Evolutionary conservation across 1,140 invertebrate species (phyloP).

Genomic region (Tetragonula clypearis): DNA sequence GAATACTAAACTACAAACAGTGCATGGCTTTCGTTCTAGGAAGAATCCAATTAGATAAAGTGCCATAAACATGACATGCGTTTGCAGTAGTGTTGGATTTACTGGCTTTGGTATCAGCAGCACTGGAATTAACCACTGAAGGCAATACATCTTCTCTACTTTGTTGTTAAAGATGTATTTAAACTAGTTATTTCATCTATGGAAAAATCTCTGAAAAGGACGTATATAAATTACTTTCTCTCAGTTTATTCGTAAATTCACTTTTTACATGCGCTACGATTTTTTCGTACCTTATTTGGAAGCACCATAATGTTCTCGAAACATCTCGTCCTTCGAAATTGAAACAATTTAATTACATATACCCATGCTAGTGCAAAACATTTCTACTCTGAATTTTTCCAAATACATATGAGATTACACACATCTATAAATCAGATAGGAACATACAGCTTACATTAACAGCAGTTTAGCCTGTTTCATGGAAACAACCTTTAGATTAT

Average conservation of each 20-base stretch:
- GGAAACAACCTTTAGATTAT: constrained; percentile 8
- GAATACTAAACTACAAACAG: constrained; percentile 97
- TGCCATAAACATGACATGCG: constrained; percentile 98
- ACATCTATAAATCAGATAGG: constrained; percentile 17
- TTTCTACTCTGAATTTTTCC: constrained; percentile 34
- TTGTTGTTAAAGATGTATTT: constrained; percentile 16
- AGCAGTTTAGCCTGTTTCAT: background rate
- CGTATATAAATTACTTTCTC: constrained; percentile 17
- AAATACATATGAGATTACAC: constrained; percentile 23
- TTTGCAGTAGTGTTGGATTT: constrained; percentile 96
- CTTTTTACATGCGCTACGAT: background rate
- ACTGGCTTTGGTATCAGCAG: constrained; percentile 97
- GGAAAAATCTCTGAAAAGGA: constrained; percentile 19
- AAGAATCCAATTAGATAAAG: constrained; percentile 97
- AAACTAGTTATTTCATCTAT: constrained; percentile 42
- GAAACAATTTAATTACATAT: constrained; percentile 16
- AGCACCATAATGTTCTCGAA: constrained; percentile 49
- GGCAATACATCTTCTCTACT: constrained; percentile 93
- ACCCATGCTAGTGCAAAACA: constrained; percentile 24
- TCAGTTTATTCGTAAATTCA: background rate
- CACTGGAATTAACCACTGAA: constrained; percentile 98
- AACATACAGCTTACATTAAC: background rate
- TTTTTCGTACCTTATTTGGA: constrained; percentile 48
- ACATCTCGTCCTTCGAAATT: constrained; percentile 26
- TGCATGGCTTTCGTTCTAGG: constrained; percentile 97